Percentiles rank a stretch among this genome's conserved stretches.
phyloP scores from a whole-genome alignment of 1,140 invertebrate species.

The Drepana arcuata region DNA sequence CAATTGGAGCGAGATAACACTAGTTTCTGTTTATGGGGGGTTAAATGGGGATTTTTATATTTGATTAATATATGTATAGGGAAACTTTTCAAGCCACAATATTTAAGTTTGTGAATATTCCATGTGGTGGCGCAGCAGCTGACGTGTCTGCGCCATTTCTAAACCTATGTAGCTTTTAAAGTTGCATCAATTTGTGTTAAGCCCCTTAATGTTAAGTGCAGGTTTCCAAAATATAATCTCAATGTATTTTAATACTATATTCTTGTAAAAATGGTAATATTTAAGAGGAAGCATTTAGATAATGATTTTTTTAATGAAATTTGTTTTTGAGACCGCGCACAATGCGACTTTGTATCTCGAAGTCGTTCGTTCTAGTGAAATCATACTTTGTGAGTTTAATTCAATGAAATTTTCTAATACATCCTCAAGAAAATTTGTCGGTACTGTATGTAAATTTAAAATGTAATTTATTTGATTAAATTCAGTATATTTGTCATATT shows the following conservation, averaged over 20 bases:
- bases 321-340: conserved; percentile 42
- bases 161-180: conserved; percentile 18
- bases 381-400: conserved; percentile 21
- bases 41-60: too few species aligned
- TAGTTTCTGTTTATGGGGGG: too few species aligned
- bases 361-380: not conserved
- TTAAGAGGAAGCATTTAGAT: conserved; percentile 36
- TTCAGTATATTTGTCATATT: conserved; percentile 64
- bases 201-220: too few species aligned
- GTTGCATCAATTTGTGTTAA: conserved; percentile 18
- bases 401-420: conserved; percentile 34
- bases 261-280: conserved; percentile 6
- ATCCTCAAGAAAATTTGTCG: conserved; percentile 51
- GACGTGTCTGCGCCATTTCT: too few species aligned
- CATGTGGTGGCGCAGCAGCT: too few species aligned
- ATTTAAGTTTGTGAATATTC: too few species aligned
- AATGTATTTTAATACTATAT: conserved; percentile 9
- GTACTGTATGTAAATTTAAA: conserved; percentile 57
- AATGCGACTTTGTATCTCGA: conserved; percentile 27
- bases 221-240: conserved; percentile 42
- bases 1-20: too few species aligned
- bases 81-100: conserved; percentile 16
- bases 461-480: conserved; percentile 67
- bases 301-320: conserved; percentile 24
- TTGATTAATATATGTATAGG: too few species aligned